phyloP scores from a whole-genome alignment of 2,888 invertebrate species.

The Phaonia tiefii region DNA sequence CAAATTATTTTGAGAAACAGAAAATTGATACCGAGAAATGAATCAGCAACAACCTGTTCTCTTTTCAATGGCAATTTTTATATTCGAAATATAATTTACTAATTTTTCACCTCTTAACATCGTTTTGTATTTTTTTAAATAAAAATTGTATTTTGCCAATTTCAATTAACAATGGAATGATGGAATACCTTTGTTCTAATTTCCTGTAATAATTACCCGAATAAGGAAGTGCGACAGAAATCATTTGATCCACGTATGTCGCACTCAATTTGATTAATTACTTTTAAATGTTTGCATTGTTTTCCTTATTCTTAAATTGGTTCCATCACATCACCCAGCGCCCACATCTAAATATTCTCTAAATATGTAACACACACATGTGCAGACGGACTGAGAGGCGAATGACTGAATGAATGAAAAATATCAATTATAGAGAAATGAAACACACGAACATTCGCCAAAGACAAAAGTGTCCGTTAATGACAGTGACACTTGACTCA shows the following conservation, averaged over 20 bases:
- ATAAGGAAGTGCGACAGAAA: slow-evolving; percentile 8
- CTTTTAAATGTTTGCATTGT: neutral
- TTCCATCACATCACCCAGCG: neutral
- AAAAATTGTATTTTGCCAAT: no score
- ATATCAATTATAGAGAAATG: neutral
- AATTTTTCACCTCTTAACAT: no score
- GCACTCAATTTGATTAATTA: slow-evolving; percentile 31
- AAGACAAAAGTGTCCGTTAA: slow-evolving; percentile 19
- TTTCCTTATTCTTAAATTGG: neutral
- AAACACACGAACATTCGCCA: neutral
- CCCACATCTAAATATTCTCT: neutral
- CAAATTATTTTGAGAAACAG: no score
- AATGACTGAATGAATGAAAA: neutral
- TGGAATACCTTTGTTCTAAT: no score
- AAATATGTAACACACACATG: no score
- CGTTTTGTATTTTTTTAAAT: no score
- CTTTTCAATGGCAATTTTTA: no score
- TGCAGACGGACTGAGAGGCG: neutral
- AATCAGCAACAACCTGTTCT: no score
- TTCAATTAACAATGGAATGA: no score
- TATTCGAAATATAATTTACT: no score
- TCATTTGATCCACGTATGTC: slow-evolving; percentile 8
- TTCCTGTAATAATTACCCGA: neutral
- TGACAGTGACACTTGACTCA: slow-evolving; percentile 21
- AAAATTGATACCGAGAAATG: no score